Percentiles rank a stretch among this genome's conserved stretches.
Conservation (phyloP, 1,140 invertebrate species). For the Drosophila cardini region DNA sequence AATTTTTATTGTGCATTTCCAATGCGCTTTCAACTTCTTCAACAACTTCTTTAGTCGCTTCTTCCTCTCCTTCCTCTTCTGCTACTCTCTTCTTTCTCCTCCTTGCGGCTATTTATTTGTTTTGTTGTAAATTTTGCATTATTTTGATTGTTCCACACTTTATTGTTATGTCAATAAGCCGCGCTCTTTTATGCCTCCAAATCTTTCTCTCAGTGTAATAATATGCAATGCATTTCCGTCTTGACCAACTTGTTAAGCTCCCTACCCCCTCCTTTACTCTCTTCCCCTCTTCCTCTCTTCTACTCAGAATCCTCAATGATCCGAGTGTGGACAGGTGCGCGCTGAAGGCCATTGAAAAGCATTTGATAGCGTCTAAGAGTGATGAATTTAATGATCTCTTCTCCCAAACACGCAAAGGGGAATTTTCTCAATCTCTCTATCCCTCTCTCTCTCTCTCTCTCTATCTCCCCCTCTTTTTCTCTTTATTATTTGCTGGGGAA, state of each 20-base stretch:
- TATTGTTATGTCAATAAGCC: constrained; percentile 74
- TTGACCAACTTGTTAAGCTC: constrained; percentile 21
- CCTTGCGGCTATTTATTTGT: constrained; percentile 14
- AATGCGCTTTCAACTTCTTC: constrained; percentile 20
- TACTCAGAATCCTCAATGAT: constrained; percentile 14
- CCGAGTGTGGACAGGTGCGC: constrained; percentile 38
- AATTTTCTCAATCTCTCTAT: not conserved
- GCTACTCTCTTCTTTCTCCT: no score
- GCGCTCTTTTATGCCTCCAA: constrained; percentile 60
- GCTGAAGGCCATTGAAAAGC: constrained; percentile 46
- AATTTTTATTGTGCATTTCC: constrained; percentile 50
- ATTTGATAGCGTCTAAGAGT: constrained; percentile 37
- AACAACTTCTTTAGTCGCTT: constrained; percentile 9
- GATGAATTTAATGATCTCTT: constrained; percentile 70
- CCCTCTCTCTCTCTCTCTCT: not conserved
- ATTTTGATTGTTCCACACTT: constrained; percentile 70
- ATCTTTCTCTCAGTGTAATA: constrained; percentile 17
- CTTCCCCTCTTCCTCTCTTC: no score
- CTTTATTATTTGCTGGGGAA: not conserved
- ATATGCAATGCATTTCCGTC: constrained; percentile 38
- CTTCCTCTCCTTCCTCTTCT: not conserved
- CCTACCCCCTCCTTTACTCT: not conserved
- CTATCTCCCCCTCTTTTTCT: not conserved
- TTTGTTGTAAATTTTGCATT: constrained; percentile 67
- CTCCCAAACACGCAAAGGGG: constrained; percentile 31